phyloP scores from a whole-genome alignment of 2,888 invertebrate genomes.

The Halocaridina rubra region DNA sequence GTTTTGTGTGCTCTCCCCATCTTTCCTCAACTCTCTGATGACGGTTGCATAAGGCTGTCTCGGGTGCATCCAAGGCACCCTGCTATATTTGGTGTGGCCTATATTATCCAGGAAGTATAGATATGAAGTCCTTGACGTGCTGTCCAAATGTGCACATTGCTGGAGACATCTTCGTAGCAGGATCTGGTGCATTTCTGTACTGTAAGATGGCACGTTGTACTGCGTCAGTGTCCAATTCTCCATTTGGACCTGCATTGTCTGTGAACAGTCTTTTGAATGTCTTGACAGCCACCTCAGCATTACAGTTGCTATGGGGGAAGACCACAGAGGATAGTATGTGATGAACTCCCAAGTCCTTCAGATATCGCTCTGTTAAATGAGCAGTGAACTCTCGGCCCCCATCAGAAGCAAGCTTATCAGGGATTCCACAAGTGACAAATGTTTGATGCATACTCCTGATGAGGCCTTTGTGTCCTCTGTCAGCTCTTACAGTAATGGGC shows the following conservation, averaged over 20 bases:
- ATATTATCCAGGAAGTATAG: slow-evolving; percentile 14
- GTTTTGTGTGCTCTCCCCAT: too few species aligned
- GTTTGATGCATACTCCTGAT: background rate
- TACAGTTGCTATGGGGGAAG: slow-evolving; percentile 40
- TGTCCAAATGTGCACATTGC: slow-evolving; percentile 3
- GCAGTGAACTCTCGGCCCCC: slow-evolving; percentile 30
- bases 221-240: slow-evolving; percentile 20
- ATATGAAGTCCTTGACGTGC: background rate
- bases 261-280: slow-evolving; percentile 4
- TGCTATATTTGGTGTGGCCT: slow-evolving; percentile 17
- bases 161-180: too few species aligned
- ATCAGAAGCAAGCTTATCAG: slow-evolving; percentile 30
- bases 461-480: background rate
- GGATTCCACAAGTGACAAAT: slow-evolving; percentile 3
- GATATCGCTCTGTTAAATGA: background rate
- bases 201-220: slow-evolving; percentile 34
- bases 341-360: background rate
- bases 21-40: too few species aligned
- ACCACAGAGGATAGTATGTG: slow-evolving; percentile 19
- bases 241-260: too few species aligned
- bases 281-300: slow-evolving; percentile 32
- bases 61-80: slow-evolving; percentile 1
- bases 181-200: slow-evolving; percentile 32
- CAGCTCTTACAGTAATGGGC: slow-evolving; percentile 10
- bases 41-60: too few species aligned